Conservation (phyloP, 2,113 vertebrate species). For the Nestor notabilis region DNA sequence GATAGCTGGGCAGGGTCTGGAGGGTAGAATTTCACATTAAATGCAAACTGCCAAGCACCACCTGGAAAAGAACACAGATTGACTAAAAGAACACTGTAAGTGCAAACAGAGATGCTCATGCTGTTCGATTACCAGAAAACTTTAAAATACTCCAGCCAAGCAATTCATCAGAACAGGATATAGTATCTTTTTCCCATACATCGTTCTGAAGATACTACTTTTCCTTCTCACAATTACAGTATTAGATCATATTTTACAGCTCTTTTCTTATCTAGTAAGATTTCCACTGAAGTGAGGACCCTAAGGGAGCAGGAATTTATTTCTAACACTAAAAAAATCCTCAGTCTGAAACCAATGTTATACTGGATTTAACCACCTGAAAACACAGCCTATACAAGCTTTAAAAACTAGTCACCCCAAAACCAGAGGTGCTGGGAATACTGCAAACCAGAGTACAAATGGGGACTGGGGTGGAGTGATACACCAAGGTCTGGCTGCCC, state of each 20-base stretch:
- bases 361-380: background rate
- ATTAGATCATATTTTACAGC: background rate
- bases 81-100: background rate
- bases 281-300: background rate
- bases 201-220: background rate
- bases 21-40: constrained; percentile 98
- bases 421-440: background rate
- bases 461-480: background rate
- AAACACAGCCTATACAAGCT: background rate
- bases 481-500: background rate
- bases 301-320: background rate
- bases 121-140: background rate
- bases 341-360: background rate
- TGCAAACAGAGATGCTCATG: background rate
- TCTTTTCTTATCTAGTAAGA: background rate
- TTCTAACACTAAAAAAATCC: background rate
- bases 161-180: background rate
- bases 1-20: constrained; percentile 94
- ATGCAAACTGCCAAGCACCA: constrained; percentile 95
- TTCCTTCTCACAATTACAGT: background rate
- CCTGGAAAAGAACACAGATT: constrained; percentile 73
- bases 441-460: rapidly evolving
- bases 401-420: background rate
- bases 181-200: background rate
- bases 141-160: background rate